Evolutionary conservation across 1,140 invertebrate genomes (phyloP).

Genomic region (Drepana arcuata): DNA sequence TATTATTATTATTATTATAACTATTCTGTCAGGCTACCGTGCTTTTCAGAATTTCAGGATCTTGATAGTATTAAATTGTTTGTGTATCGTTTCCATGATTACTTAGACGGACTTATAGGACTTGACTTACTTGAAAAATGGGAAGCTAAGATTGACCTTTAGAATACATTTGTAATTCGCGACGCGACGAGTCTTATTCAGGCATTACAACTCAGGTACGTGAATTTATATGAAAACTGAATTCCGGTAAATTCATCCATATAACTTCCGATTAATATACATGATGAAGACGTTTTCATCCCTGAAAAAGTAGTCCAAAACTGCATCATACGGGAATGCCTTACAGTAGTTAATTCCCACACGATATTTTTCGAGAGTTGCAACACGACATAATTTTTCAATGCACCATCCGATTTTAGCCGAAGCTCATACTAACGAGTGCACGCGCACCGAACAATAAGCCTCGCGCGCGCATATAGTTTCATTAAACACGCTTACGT

Average conservation of each 20-base stretch:
- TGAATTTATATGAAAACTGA: conserved; percentile 13
- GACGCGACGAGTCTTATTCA: conserved; percentile 5
- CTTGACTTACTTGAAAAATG: conserved; percentile 4
- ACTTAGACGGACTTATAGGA: conserved; percentile 12
- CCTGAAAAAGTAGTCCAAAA: conserved; percentile 1
- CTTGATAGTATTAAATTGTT: background rate
- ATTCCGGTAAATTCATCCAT: conserved; percentile 13
- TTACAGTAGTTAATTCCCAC: conserved; percentile 8
- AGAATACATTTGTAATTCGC: conserved; percentile 10
- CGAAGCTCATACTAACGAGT: conserved; percentile 7
- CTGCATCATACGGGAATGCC: conserved; percentile 7
- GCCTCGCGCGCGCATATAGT: background rate
- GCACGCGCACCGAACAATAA: too few relatives aligned
- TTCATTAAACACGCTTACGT: conserved; percentile 6
- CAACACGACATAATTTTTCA: conserved; percentile 10
- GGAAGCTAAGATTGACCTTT: conserved; percentile 12
- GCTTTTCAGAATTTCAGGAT: background rate
- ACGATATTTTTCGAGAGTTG: conserved; percentile 5
- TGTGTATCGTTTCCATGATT: background rate
- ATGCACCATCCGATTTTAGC: conserved; percentile 9
- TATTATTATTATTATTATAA: too few relatives aligned
- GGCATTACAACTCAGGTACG: conserved; percentile 7
- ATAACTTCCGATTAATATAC: conserved; percentile 10
- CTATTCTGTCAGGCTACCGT: background rate
- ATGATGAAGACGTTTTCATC: conserved; percentile 7